Conservation (phyloP, 2,113 vertebrate species). For the Lampris megalopsis region DNA sequence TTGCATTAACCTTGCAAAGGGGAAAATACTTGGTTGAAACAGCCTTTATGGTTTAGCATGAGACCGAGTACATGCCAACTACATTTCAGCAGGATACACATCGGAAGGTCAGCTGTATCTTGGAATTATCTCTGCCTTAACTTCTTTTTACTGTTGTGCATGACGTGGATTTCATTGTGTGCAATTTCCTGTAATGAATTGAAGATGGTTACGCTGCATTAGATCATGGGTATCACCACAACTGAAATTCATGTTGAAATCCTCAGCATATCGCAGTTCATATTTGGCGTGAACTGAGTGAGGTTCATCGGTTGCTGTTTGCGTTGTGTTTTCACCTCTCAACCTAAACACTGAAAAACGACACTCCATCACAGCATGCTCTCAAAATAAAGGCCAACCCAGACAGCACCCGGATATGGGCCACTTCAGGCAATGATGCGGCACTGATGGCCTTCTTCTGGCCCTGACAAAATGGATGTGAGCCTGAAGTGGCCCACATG, state of each 20-base stretch:
- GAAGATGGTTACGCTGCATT: conserved; percentile 47
- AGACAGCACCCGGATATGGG: too few relatives aligned
- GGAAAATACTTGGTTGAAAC: background rate
- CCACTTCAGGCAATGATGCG: too few relatives aligned
- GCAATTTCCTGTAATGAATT: conserved; percentile 59
- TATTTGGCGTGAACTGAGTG: conserved; percentile 12
- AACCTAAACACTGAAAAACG: background rate
- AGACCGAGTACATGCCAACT: conserved; percentile 22
- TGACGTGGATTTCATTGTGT: conserved; percentile 39
- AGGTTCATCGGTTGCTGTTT: background rate
- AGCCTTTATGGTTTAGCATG: conserved; percentile 20
- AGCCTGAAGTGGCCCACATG: too few relatives aligned
- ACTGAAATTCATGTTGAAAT: conserved; percentile 5
- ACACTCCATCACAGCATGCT: background rate
- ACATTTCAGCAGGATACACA: conserved; percentile 21
- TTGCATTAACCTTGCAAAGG: background rate
- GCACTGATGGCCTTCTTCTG: too few relatives aligned
- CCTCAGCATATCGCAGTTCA: conserved; percentile 3
- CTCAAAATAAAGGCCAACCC: background rate
- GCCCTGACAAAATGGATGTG: too few relatives aligned
- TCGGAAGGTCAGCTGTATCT: conserved; percentile 41
- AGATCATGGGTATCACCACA: conserved; percentile 25
- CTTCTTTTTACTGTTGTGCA: conserved; percentile 45
- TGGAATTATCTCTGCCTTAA: conserved; percentile 28
- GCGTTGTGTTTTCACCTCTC: background rate